phyloP scores from a whole-genome alignment of 2,888 invertebrate species.

The Cephonodes hylas region DNA sequence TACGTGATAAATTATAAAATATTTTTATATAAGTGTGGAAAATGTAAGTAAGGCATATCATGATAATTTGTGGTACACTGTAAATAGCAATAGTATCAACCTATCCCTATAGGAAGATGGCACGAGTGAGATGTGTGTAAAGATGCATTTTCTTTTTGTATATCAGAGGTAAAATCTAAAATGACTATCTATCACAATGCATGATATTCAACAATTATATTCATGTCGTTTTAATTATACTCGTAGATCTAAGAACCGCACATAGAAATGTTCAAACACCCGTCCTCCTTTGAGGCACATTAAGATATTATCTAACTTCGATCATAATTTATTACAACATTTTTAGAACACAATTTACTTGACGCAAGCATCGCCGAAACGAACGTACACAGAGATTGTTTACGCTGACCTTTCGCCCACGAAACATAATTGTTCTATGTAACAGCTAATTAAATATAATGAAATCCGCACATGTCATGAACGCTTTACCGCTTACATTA shows the following conservation, averaged over 20 bases:
- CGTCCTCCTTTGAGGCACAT: neutral
- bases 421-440: conserved; percentile 11
- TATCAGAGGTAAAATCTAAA: too few relatives aligned
- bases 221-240: neutral
- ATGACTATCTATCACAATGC: too few relatives aligned
- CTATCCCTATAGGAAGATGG: too few relatives aligned
- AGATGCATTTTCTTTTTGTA: too few relatives aligned
- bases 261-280: neutral
- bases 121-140: too few relatives aligned
- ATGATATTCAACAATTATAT: too few relatives aligned
- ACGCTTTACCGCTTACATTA: conserved; percentile 36
- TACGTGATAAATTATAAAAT: too few relatives aligned
- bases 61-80: too few relatives aligned
- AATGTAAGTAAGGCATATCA: too few relatives aligned
- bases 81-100: too few relatives aligned
- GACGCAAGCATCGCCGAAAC: neutral
- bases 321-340: neutral
- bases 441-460: conserved; percentile 2
- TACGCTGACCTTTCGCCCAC: conserved; percentile 20
- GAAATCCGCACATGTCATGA: conserved; percentile 30
- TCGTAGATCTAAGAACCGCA: neutral
- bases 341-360: neutral
- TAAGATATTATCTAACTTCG: neutral
- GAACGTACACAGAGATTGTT: neutral
- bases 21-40: too few relatives aligned